Evolutionary conservation across 2,113 vertebrate species (phyloP).

Genomic region (Odontesthes bonariensis): DNA sequence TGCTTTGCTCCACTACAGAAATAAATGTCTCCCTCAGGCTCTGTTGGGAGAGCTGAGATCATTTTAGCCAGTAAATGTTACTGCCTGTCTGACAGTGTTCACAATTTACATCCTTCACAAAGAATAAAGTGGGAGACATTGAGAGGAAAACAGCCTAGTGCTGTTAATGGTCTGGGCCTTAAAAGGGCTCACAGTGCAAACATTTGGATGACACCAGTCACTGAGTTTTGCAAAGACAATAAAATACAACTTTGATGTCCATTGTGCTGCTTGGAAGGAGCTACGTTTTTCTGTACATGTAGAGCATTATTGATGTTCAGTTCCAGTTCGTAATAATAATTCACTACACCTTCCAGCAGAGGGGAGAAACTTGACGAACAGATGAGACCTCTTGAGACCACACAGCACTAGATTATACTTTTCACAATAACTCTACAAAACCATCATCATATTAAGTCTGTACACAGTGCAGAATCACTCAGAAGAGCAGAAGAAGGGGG

Average conservation of each 20-base stretch:
- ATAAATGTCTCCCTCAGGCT: conserved; percentile 55
- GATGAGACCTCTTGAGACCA: conserved; percentile 48
- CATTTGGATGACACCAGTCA: conserved; percentile 56
- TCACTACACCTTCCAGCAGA: conserved; percentile 38
- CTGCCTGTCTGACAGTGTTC: conserved; percentile 57
- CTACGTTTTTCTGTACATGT: conserved; percentile 7
- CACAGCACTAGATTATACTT: conserved; percentile 61
- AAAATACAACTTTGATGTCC: conserved; percentile 39
- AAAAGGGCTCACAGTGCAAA: conserved; percentile 63
- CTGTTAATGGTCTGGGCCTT: conserved; percentile 27
- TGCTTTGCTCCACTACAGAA: conserved; percentile 52
- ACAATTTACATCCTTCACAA: conserved; percentile 65
- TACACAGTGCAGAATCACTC: conserved; percentile 44
- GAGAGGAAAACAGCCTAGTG: conserved; percentile 50
- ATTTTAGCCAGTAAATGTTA: conserved; percentile 68
- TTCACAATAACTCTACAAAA: conserved; percentile 66
- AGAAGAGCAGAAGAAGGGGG: conserved; percentile 27
- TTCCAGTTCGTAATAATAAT: conserved; percentile 39
- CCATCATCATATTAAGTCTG: conserved; percentile 41
- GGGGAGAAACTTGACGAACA: conserved; percentile 20
- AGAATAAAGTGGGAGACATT: conserved; percentile 43
- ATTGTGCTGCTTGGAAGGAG: conserved; percentile 41
- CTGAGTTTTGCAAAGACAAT: conserved; percentile 38
- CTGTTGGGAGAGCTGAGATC: conserved; percentile 63
- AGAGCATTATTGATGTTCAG: conserved; percentile 25